A percentile compares a stretch with the other conserved stretches of the same genome.
Evolutionary conservation across 2,888 invertebrate genomes (phyloP).

Genomic region (Chymomyza caudatula): DNA sequence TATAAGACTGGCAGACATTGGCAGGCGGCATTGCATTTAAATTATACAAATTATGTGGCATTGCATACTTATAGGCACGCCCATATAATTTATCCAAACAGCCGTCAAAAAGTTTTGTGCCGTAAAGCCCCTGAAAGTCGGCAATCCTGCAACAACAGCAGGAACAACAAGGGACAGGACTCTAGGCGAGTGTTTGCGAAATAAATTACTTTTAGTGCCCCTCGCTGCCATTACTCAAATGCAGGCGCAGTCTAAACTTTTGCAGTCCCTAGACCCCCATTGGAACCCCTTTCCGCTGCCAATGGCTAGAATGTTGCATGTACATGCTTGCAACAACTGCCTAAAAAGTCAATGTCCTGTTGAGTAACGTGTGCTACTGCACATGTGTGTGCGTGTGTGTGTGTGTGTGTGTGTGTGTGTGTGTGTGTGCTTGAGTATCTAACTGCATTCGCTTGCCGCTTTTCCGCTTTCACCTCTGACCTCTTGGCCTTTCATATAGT

Average conservation of each 20-base stretch:
- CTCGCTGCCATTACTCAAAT: constrained; percentile 51
- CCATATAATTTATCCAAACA: not conserved
- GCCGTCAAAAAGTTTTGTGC: constrained; percentile 49
- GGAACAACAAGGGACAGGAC: not conserved
- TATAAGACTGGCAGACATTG: not conserved
- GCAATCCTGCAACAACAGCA: not conserved
- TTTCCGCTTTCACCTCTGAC: not conserved
- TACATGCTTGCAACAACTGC: constrained; percentile 11
- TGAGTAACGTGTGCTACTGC: constrained; percentile 29
- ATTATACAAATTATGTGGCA: constrained; percentile 60
- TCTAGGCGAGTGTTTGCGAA: not conserved
- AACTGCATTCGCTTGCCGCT: constrained; percentile 44
- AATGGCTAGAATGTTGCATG: constrained; percentile 4
- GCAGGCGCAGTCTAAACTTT: constrained; percentile 46
- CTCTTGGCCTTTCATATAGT: constrained; percentile 27
- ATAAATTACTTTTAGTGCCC: constrained; percentile 6
- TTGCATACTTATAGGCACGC: constrained; percentile 23
- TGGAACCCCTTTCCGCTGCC: not conserved
- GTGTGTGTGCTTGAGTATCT: constrained; percentile 57
- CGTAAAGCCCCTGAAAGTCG: not conserved
- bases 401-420: constrained; percentile 21
- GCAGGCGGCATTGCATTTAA: constrained; percentile 42
- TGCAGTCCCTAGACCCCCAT: not conserved
- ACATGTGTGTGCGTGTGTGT: not conserved
- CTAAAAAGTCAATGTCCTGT: constrained; percentile 63